phyloP scores from a whole-genome alignment of 2,113 vertebrate genomes.

The Aix galericulata region DNA sequence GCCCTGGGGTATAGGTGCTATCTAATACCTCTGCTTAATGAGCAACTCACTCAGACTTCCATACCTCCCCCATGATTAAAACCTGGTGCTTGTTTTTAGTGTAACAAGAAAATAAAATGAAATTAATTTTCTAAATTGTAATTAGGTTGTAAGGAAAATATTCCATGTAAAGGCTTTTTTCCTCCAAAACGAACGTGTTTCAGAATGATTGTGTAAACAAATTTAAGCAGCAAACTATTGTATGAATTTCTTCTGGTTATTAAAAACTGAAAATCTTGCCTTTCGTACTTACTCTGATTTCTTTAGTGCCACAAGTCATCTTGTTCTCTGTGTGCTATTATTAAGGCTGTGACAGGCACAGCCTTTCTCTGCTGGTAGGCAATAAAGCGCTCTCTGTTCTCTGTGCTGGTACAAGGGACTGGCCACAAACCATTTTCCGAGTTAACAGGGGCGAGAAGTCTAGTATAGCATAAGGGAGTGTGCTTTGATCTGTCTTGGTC shows the following conservation, averaged over 20 bases:
- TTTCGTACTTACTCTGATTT: background rate
- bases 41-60: slow-evolving; percentile 27
- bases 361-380: background rate
- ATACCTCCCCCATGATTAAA: slow-evolving; percentile 43
- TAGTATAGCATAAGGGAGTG: background rate
- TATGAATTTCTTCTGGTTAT: background rate
- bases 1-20: slow-evolving; percentile 20
- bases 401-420: background rate
- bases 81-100: slow-evolving; percentile 29
- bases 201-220: background rate
- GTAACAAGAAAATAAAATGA: background rate
- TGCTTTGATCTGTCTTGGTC: background rate
- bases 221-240: background rate
- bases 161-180: slow-evolving; percentile 1
- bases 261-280: background rate
- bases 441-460: background rate
- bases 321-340: background rate
- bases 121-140: slow-evolving; percentile 64
- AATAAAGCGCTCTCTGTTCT: background rate
- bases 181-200: background rate
- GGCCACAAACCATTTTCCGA: background rate
- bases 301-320: background rate
- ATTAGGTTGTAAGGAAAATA: background rate
- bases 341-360: background rate
- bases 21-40: slow-evolving; percentile 53